Conservation (phyloP, 30 jellyfish, hydroid and myxozoan species). For the Nemopilema nomurai region DNA sequence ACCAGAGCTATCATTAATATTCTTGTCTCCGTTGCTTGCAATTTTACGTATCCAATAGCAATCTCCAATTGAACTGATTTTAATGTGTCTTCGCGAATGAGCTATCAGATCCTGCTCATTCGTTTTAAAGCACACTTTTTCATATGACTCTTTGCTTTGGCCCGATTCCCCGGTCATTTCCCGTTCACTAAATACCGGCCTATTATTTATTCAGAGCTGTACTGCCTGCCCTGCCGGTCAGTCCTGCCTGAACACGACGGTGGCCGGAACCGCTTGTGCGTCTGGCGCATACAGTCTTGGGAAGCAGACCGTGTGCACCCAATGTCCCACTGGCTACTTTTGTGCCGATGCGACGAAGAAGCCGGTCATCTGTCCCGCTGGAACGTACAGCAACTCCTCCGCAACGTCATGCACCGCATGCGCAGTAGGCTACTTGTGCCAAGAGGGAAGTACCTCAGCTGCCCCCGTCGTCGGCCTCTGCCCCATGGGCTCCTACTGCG, state of each 20-base stretch:
- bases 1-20: background rate
- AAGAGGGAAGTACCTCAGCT: conserved; percentile 87
- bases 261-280: conserved; percentile 74
- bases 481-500: conserved; percentile 92
- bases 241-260: conserved; percentile 87
- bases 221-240: conserved; percentile 90
- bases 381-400: conserved; percentile 79
- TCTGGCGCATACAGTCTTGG: conserved; percentile 86
- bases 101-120: too few relatives aligned
- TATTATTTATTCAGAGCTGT: conserved; percentile 63
- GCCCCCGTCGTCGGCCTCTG: conserved; percentile 81
- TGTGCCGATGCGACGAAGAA: conserved; percentile 69
- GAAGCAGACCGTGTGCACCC: conserved; percentile 69
- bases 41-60: background rate
- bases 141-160: too few relatives aligned
- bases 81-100: too few relatives aligned
- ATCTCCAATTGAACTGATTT: too few relatives aligned
- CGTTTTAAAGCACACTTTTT: too few relatives aligned
- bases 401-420: conserved; percentile 83
- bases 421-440: conserved; percentile 81
- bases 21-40: background rate
- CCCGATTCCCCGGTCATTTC: too few relatives aligned
- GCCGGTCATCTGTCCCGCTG: conserved; percentile 90
- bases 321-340: conserved; percentile 87
- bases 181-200: background rate